These are phyloP conservation scores for Aquatica leii DNA, from an alignment of 2,888 invertebrate species.

Conservation along the genomic window DNA sequence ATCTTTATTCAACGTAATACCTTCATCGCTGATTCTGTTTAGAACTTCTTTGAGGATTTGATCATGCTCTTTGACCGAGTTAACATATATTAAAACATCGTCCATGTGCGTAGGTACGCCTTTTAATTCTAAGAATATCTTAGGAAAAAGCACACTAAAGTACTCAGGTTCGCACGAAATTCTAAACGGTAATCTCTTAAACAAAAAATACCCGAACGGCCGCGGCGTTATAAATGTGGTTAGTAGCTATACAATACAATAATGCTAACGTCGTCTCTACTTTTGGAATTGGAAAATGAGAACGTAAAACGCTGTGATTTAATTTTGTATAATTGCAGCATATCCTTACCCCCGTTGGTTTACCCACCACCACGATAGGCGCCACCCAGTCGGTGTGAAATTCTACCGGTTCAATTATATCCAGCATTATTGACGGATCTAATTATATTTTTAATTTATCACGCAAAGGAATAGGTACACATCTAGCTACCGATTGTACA, in stretches of 20 bases:
- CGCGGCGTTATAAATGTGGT: constrained; percentile 38
- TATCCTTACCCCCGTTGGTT: constrained; percentile 27
- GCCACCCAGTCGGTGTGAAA: constrained; percentile 34
- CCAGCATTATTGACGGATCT: constrained; percentile 26
- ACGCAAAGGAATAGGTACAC: constrained; percentile 37
- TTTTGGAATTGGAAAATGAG: constrained; percentile 45
- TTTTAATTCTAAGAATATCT: not conserved
- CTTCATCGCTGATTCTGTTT: no score
- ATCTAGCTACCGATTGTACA: constrained; percentile 19
- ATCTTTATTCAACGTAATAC: not conserved
- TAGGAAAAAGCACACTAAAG: constrained; percentile 11
- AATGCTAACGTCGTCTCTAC: constrained; percentile 42
- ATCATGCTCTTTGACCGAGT: no score
- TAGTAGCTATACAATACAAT: constrained; percentile 36
- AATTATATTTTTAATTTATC: constrained; percentile 36
- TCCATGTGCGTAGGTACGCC: no score
- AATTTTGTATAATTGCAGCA: constrained; percentile 40
- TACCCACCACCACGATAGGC: constrained; percentile 37
- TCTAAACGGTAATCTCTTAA: constrained; percentile 32
- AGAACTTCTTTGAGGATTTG: no score
- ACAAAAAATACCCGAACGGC: constrained; percentile 36
- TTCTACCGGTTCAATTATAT: constrained; percentile 37
- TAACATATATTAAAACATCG: no score
- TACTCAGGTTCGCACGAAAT: constrained; percentile 35
- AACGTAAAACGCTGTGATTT: constrained; percentile 36